These are phyloP conservation scores for Luehdorfia chinensis DNA, from an alignment of 1,140 invertebrate genomes.

Conservation along the genomic window DNA sequence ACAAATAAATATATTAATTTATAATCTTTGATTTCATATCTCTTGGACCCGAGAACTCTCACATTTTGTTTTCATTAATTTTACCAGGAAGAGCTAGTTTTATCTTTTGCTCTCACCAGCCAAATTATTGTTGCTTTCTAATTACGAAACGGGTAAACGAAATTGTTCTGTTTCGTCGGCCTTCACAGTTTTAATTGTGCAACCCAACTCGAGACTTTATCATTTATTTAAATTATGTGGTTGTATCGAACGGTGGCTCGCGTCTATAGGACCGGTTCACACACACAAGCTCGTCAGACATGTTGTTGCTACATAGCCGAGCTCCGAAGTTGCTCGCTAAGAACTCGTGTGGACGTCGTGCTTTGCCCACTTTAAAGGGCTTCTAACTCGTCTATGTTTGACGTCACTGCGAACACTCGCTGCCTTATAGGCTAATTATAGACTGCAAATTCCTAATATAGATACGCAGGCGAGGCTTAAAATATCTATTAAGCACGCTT, in stretches of 20 bases:
- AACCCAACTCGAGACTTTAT: conserved; percentile 51
- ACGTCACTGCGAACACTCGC: conserved; percentile 20
- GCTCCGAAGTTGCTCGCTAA: conserved; percentile 30
- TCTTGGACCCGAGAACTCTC: no score
- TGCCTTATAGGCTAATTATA: conserved; percentile 18
- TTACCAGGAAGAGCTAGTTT: no score
- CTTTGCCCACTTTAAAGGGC: conserved; percentile 27
- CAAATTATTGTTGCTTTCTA: conserved; percentile 49
- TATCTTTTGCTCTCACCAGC: no score
- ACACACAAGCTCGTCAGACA: conserved; percentile 31
- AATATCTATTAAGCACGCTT: conserved; percentile 15
- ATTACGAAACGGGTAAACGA: conserved; percentile 55
- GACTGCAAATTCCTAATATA: conserved; percentile 17
- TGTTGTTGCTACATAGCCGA: conserved; percentile 37
- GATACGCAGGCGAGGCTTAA: conserved; percentile 13
- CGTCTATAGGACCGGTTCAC: conserved; percentile 58
- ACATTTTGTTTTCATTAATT: no score
- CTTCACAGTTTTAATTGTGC: conserved; percentile 65
- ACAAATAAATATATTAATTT: no score
- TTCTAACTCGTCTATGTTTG: conserved; percentile 21
- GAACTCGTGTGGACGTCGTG: conserved; percentile 26
- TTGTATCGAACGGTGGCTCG: conserved; percentile 53
- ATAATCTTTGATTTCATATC: no score
- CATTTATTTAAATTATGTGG: conserved; percentile 63
- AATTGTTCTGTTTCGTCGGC: conserved; percentile 38